Base-by-base conservation (phyloP, 2,113 vertebrate species). In the Psettodes erumei region DNA sequence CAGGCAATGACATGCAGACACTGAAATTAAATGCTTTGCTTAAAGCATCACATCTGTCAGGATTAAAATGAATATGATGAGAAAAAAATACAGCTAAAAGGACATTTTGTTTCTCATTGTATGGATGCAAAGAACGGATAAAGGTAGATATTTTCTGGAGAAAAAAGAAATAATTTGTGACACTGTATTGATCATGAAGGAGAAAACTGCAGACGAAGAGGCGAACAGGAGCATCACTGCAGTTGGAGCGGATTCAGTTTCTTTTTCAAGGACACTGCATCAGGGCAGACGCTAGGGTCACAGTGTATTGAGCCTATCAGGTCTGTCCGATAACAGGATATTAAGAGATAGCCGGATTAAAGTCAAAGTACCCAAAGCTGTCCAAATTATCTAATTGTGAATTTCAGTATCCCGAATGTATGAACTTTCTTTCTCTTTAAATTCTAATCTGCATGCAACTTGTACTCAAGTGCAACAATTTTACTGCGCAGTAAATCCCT, bases 211-310 rank as follows among this genome's bases (percentile, higher is more conserved):
- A 51, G 2, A 73, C 38, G 58, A 21, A 42, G 35, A 45, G 35
- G 58, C 8, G 71, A 58, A 48, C 9, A 62, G 48, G 55, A 13
- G 30, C 69, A 12, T 69, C 32, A 55, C 9, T 42, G 47, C n/a
- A 53, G 71, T 67, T 64, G 79, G 21, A 25, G 43, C 12, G 18
- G 74, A 89, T 84, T 87, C 43, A 23, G 74, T 78, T 60, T 79
- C 78, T 69, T 71, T 77, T 27, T 85, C 86, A 79, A 88, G 81
- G 84, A 81, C 77, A 38, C n/a, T 59, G 61, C 56, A 66, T 65
- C 19, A 21, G 67, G 40, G 65, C 25, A 35, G 58, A 72, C 42
- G 32, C 62, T 48, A 6, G 68, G 63, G 74, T 82, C 75, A 73
- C 54, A 16, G 66, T 21, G 60, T 48, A 33, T 27, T 18, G 72